Percentiles rank a stretch among this genome's conserved stretches.
phyloP scores from a whole-genome alignment of 2,113 vertebrate species.

The Sylvilagus bachmani region DNA sequence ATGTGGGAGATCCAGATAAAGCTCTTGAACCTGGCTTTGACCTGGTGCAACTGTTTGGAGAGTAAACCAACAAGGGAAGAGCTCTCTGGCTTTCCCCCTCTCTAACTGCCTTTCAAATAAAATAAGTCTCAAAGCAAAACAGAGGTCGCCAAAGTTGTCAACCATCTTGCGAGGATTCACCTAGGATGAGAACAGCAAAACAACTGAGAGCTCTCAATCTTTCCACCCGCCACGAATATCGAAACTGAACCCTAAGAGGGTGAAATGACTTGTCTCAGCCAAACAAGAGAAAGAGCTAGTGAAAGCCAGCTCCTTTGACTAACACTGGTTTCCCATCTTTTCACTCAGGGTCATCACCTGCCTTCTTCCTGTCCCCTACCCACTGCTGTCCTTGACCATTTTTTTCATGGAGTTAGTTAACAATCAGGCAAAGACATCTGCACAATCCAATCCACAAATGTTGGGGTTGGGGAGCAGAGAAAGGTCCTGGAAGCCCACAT shows the following conservation, averaged over 20 bases:
- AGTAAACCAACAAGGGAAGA: too few relatives aligned
- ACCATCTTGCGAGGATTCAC: background rate
- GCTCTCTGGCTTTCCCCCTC: too few relatives aligned
- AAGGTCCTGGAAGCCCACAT: background rate
- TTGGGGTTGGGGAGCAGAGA: background rate
- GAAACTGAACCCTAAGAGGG: background rate
- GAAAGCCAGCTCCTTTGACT: background rate
- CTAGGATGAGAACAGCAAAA: accelerated
- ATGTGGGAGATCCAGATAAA: too few relatives aligned
- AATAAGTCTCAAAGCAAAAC: too few relatives aligned
- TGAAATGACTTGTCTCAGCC: background rate
- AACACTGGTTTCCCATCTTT: background rate
- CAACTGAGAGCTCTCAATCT: background rate
- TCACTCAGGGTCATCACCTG: background rate
- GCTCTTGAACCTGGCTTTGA: too few relatives aligned
- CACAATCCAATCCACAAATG: background rate
- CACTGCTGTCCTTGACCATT: background rate
- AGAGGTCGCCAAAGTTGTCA: too few relatives aligned
- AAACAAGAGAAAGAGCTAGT: background rate
- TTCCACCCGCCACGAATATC: accelerated
- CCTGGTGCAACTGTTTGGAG: too few relatives aligned
- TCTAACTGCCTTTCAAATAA: too few relatives aligned
- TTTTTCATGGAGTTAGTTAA: background rate
- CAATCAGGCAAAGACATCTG: background rate
- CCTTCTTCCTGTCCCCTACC: background rate